A percentile compares a stretch with the other conserved stretches of the same genome.
Evolutionary conservation across 2,888 invertebrate genomes (phyloP).

Genomic region (Mythimna impura): DNA sequence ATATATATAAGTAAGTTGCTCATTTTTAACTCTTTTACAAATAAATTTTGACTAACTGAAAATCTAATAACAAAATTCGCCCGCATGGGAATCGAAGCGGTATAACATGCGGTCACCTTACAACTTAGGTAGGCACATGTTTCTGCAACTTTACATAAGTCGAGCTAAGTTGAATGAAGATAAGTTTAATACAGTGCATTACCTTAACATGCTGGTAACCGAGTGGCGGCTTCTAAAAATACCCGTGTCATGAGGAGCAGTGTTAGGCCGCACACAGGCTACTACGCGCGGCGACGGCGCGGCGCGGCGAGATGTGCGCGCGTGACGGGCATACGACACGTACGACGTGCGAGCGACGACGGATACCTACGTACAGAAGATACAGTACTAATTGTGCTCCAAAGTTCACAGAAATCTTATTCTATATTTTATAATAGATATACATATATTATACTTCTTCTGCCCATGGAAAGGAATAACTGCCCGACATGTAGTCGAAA

Average conservation of each 20-base stretch:
- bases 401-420: neutral
- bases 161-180: slow-evolving; percentile 25
- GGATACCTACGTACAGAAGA: slow-evolving; percentile 17
- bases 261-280: slow-evolving; percentile 64
- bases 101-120: neutral
- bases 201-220: slow-evolving; percentile 32
- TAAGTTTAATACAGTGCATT: slow-evolving; percentile 39
- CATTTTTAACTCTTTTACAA: neutral
- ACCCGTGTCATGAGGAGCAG: slow-evolving; percentile 41
- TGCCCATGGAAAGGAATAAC: no score
- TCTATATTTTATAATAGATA: no score
- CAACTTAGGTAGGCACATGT: neutral
- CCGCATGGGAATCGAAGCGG: neutral
- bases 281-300: slow-evolving; percentile 67
- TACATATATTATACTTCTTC: no score
- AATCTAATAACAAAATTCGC: neutral
- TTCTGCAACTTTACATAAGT: slow-evolving; percentile 10
- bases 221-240: slow-evolving; percentile 51
- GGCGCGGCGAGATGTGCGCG: slow-evolving; percentile 65
- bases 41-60: neutral
- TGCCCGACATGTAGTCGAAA: no score
- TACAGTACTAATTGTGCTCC: neutral
- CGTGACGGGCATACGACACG: slow-evolving; percentile 70
- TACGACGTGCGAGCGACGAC: slow-evolving; percentile 1
- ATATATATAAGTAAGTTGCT: neutral